These are phyloP conservation scores for Dolichallabes microphthalmus DNA, from an alignment of 2,113 vertebrate genomes.

Conservation along the genomic window DNA sequence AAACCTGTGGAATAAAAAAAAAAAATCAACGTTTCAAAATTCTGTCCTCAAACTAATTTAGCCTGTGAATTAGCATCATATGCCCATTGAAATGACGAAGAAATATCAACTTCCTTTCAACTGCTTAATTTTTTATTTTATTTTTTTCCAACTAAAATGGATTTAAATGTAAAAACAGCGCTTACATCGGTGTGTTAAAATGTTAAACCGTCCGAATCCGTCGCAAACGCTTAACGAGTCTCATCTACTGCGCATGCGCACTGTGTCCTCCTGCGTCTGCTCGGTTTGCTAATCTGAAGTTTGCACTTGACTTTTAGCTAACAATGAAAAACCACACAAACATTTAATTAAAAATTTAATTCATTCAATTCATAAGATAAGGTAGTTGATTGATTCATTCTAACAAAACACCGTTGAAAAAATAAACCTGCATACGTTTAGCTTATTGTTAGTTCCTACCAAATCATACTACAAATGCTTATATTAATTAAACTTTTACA, in stretches of 20 bases:
- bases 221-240: background rate
- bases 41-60: no score
- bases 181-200: no score
- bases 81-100: no score
- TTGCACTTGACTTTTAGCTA: background rate
- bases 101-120: background rate
- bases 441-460: background rate
- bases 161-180: no score
- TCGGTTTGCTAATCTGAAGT: background rate
- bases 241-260: slow-evolving; percentile 9
- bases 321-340: background rate
- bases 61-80: background rate
- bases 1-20: background rate
- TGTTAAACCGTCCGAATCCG: background rate
- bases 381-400: background rate
- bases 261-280: background rate
- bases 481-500: no score
- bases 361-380: background rate
- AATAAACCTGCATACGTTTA: background rate
- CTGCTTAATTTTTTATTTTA: no score
- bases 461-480: no score
- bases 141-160: background rate
- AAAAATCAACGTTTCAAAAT: background rate
- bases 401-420: background rate
- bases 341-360: no score